phyloP scores from a whole-genome alignment of 2,888 invertebrate species.

The Apotomis capreana region DNA sequence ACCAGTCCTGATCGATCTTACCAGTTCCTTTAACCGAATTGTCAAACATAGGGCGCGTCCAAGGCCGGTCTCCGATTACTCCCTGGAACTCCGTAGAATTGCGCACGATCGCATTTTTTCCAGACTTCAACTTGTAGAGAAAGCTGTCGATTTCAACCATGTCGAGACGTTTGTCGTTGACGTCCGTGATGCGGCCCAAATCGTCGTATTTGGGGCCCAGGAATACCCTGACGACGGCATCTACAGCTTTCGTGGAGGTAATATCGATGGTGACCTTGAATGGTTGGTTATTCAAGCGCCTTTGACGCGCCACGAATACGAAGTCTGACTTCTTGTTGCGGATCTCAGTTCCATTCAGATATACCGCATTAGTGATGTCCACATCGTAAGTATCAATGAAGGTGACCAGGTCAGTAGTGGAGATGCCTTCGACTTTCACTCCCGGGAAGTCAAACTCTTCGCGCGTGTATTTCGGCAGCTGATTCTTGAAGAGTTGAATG shows the following conservation, averaged over 20 bases:
- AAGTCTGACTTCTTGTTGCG: conserved; percentile 77
- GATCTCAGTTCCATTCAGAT: conserved; percentile 75
- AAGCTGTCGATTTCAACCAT: conserved; percentile 82
- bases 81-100: conserved; percentile 86
- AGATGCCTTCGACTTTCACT: conserved; percentile 84
- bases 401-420: conserved; percentile 86
- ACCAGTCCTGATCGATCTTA: conserved; percentile 75
- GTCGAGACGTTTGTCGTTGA: conserved; percentile 72
- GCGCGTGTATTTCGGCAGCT: conserved; percentile 83
- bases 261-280: conserved; percentile 84
- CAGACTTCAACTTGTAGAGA: conserved; percentile 84
- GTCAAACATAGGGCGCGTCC: conserved; percentile 65
- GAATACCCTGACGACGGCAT: conserved; percentile 86
- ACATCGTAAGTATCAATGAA: conserved; percentile 88
- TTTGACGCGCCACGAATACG: conserved; percentile 81
- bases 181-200: conserved; percentile 81
- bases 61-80: conserved; percentile 83
- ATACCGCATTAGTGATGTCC: conserved; percentile 85
- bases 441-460: conserved; percentile 85
- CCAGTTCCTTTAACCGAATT: conserved; percentile 50
- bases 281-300: conserved; percentile 86
- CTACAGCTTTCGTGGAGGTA: conserved; percentile 80
- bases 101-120: conserved; percentile 87
- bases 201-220: conserved; percentile 88
- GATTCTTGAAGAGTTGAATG: conserved; percentile 84